A percentile compares a stretch with the other conserved stretches of the same genome.
These are phyloP conservation scores for Malthinus seriepunctatus DNA, from an alignment of 2,888 invertebrate species.

Conservation along the genomic window DNA sequence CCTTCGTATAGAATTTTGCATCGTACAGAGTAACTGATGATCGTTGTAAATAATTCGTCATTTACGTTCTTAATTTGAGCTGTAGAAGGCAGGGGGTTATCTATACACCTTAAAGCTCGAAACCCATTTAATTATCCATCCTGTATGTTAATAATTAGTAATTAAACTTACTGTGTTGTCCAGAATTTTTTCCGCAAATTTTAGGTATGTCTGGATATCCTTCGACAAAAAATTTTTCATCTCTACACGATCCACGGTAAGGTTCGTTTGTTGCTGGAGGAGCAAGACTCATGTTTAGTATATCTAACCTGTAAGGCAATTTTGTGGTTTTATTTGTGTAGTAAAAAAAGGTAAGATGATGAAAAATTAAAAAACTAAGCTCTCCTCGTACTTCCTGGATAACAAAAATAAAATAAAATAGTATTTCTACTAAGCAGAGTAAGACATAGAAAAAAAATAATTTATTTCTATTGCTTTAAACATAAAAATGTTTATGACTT, in stretches of 20 bases:
- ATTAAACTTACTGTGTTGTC: slow-evolving; percentile 60
- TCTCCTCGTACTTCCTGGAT: background rate
- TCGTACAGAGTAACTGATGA: too few relatives aligned
- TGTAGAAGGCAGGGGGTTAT: too few relatives aligned
- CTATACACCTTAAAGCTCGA: too few relatives aligned
- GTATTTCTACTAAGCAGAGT: too few relatives aligned
- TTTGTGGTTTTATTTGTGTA: background rate
- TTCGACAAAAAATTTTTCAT: slow-evolving; percentile 60
- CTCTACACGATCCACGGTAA: slow-evolving; percentile 53
- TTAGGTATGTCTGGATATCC: slow-evolving; percentile 58
- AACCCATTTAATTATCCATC: too few relatives aligned
- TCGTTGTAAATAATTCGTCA: too few relatives aligned
- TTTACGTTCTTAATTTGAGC: too few relatives aligned
- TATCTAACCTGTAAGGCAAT: slow-evolving; percentile 55
- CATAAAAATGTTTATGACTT: background rate
- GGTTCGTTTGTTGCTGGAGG: slow-evolving; percentile 51
- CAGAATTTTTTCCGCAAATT: slow-evolving; percentile 64
- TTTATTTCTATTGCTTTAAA: too few relatives aligned
- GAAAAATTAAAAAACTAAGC: background rate
- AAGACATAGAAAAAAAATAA: too few relatives aligned
- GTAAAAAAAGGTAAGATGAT: background rate
- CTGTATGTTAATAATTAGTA: too few relatives aligned
- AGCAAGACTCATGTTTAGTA: slow-evolving; percentile 60
- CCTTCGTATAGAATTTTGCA: too few relatives aligned
- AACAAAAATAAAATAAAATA: too few relatives aligned